phyloP scores from a whole-genome alignment of 2,113 vertebrate species.

The Brachyhypopomus occidentalis region DNA sequence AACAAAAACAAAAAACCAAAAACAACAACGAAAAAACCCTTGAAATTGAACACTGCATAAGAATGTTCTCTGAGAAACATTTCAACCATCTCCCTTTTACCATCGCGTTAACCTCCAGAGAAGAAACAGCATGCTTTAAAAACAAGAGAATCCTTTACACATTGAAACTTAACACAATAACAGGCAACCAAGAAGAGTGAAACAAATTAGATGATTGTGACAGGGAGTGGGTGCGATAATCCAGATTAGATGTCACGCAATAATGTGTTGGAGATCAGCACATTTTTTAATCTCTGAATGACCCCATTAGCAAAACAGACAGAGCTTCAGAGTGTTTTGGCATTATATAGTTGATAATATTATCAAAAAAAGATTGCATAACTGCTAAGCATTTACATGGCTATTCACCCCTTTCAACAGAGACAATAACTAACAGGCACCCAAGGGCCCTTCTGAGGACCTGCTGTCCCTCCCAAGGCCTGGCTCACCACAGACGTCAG shows the following conservation, averaged over 20 bases:
- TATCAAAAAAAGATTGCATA: slow-evolving; percentile 50
- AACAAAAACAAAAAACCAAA: slow-evolving; percentile 28
- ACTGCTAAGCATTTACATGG: slow-evolving; percentile 45
- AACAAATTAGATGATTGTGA: slow-evolving; percentile 29
- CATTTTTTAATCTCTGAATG: not conserved
- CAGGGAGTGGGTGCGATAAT: slow-evolving; percentile 25
- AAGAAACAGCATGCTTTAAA: slow-evolving; percentile 60
- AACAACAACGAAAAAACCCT: slow-evolving; percentile 58
- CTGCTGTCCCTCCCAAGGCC: not conserved
- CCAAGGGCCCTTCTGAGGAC: slow-evolving; percentile 20
- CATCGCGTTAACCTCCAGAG: slow-evolving; percentile 41
- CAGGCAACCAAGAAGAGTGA: slow-evolving; percentile 9
- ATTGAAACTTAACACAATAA: slow-evolving; percentile 23
- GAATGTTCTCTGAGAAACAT: slow-evolving; percentile 69
- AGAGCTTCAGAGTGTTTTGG: slow-evolving; percentile 47
- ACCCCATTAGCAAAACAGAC: slow-evolving; percentile 5
- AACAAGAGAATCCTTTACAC: slow-evolving; percentile 46
- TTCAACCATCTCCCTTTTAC: slow-evolving; percentile 53
- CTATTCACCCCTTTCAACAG: slow-evolving; percentile 43
- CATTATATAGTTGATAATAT: slow-evolving; percentile 43
- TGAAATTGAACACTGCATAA: slow-evolving; percentile 68
- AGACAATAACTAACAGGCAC: slow-evolving; percentile 30
- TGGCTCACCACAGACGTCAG: slow-evolving; percentile 35
- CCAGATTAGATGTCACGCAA: not conserved
- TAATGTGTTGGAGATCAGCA: not conserved